A percentile compares a stretch with the other conserved stretches of the same genome.
These are phyloP conservation scores for Caenorhabditis sp. DNA, from an alignment of 2,888 invertebrate genomes.

Conservation along the genomic window DNA sequence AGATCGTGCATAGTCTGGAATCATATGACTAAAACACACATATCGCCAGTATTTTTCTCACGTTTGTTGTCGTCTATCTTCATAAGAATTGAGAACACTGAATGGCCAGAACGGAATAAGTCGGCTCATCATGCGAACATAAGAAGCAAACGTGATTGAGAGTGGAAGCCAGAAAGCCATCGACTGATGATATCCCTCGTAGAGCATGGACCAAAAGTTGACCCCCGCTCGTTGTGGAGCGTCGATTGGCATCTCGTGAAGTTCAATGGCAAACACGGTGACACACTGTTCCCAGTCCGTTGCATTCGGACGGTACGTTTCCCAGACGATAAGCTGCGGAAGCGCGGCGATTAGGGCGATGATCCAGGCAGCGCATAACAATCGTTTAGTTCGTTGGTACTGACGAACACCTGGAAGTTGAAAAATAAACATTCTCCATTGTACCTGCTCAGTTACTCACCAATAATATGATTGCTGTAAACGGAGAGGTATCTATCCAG, in stretches of 20 bases:
- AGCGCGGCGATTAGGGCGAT: constrained; percentile 70
- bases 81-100: constrained; percentile 35
- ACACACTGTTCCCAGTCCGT: constrained; percentile 75
- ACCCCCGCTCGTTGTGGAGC: constrained; percentile 11
- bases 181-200: constrained; percentile 67
- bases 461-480: constrained; percentile 77
- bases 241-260: constrained; percentile 15
- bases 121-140: constrained; percentile 60
- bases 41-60: constrained; percentile 4
- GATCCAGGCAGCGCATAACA: constrained; percentile 72
- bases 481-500: constrained; percentile 77
- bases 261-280: constrained; percentile 69
- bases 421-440: background rate
- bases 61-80: constrained; percentile 51
- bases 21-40: constrained; percentile 9
- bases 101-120: constrained; percentile 63
- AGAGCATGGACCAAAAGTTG: constrained; percentile 53
- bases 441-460: constrained; percentile 37
- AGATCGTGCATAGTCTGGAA: constrained; percentile 48
- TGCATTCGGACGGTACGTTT: constrained; percentile 61
- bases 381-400: constrained; percentile 47
- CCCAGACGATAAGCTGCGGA: constrained; percentile 79
- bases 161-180: constrained; percentile 68
- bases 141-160: constrained; percentile 47
- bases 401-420: constrained; percentile 38